Evolutionary conservation across 2,797 vertebrate genomes (phyloP).

Genomic region (Cossypha caffra): DNA sequence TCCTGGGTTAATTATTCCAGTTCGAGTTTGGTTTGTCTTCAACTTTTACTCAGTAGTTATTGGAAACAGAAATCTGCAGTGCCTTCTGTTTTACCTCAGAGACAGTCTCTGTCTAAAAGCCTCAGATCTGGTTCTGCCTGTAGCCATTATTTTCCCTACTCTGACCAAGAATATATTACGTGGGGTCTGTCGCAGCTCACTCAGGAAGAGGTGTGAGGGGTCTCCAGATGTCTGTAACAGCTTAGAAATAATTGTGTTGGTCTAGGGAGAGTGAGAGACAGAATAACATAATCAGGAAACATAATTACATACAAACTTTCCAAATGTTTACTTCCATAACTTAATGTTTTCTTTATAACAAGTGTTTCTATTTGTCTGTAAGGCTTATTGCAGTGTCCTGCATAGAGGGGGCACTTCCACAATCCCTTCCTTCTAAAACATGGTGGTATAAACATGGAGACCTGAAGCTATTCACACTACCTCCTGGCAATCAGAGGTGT

Average conservation of each 20-base stretch:
- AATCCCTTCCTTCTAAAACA: neutral
- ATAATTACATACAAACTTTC: conserved; percentile 22
- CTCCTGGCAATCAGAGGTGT: neutral
- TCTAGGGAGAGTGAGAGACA: neutral
- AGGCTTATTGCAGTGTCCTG: neutral
- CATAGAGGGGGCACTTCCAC: neutral
- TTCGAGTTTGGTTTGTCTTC: conserved; percentile 37
- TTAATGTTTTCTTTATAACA: neutral
- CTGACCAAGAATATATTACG: conserved; percentile 14
- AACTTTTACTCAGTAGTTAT: conserved; percentile 49
- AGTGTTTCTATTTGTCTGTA: conserved; percentile 8
- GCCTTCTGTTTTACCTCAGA: conserved; percentile 52
- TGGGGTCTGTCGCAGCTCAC: conserved; percentile 9
- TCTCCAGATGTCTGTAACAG: conserved; percentile 32
- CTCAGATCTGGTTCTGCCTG: conserved; percentile 11
- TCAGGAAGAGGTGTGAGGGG: conserved; percentile 20
- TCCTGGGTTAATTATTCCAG: conserved; percentile 40
- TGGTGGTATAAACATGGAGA: neutral
- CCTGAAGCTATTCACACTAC: neutral
- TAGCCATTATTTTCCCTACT: conserved; percentile 25
- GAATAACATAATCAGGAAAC: conserved; percentile 23
- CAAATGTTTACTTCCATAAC: neutral
- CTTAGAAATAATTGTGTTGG: conserved; percentile 34
- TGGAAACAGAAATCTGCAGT: conserved; percentile 55
- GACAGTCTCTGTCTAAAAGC: neutral